Conservation (phyloP, 1,140 invertebrate species). For the Galendromus occidentalis region DNA sequence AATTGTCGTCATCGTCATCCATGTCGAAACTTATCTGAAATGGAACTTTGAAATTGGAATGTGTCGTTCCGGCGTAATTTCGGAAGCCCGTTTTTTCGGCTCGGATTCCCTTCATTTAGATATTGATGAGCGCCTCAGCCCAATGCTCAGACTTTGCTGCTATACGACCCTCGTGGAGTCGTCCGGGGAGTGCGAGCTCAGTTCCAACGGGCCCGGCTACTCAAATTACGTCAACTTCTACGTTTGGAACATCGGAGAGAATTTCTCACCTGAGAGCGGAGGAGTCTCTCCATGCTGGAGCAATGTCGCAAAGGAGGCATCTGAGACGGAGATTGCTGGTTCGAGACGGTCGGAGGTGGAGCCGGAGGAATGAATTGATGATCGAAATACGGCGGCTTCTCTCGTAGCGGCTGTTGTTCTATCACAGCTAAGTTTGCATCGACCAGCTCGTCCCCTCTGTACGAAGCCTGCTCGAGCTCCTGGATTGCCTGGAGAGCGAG, state of each 20-base stretch:
- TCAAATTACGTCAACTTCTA: too few relatives aligned
- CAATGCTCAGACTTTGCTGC: too few relatives aligned
- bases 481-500: not conserved
- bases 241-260: too few relatives aligned
- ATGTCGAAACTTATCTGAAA: constrained; percentile 8
- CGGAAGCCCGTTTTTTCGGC: too few relatives aligned
- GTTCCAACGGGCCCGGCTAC: too few relatives aligned
- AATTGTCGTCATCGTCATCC: constrained; percentile 2
- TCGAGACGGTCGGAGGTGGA: not conserved
- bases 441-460: not conserved
- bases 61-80: too few relatives aligned
- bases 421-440: constrained; percentile 5
- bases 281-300: constrained; percentile 4
- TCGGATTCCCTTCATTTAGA: too few relatives aligned
- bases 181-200: too few relatives aligned
- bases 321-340: not conserved
- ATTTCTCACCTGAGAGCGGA: not conserved
- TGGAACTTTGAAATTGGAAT: too few relatives aligned
- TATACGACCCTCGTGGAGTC: too few relatives aligned
- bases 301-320: not conserved
- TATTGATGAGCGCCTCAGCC: too few relatives aligned
- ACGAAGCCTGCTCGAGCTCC: constrained; percentile 4
- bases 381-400: not conserved
- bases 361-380: not conserved
- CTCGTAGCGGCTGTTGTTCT: not conserved